Evolutionary conservation across 1,140 invertebrate species (phyloP), one percentile per base, ranked within the genome.

Genomic region (Microplitis demolitor): DNA sequence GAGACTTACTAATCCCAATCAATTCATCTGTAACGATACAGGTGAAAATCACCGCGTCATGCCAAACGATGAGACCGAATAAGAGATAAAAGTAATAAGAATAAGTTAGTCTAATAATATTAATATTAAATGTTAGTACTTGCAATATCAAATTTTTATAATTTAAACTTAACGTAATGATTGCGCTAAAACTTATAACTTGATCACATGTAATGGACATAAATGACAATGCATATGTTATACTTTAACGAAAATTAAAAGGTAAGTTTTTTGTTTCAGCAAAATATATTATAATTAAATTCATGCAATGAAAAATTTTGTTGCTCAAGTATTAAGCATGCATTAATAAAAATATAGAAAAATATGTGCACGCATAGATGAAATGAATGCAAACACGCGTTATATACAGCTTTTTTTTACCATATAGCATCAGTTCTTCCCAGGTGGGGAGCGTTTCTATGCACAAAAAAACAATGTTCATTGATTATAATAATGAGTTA

Each of bases 401-500:
- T 76, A 67, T 71, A 53, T 72, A 67, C 67, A 80, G 78, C 74
- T 74, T 73, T 75, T 24, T 24, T 83, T 84, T 87, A 87, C 85
- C 85, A 82, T 87, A 85, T 84, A 87, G 82, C 83, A 87, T 85
- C 83, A 87, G 76, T 77, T 87, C 85, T 85, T 87, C 84, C 85
- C 85, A 87, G 83, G 83, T 85, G 62, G 84, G 85, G 80, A 87
- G 85, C 79, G 63, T 86, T 80, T 87, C 85, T 87, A 85, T 77
- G 76, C 77, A 83, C 66, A 80, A 80, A 76, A 72, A 67, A 62
- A 68, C 66, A 71, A 62, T 69, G 54, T 56, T 77, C 66, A 4
- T 77, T 74, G 33, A 74, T 81, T 77, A 79, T 76, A 75, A 45
- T 9, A 54, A 72, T 61, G 61, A 72, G 37, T 64, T 58, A 63